phyloP scores from a whole-genome alignment of 2,797 vertebrate species.

The Malacoraja senta region DNA sequence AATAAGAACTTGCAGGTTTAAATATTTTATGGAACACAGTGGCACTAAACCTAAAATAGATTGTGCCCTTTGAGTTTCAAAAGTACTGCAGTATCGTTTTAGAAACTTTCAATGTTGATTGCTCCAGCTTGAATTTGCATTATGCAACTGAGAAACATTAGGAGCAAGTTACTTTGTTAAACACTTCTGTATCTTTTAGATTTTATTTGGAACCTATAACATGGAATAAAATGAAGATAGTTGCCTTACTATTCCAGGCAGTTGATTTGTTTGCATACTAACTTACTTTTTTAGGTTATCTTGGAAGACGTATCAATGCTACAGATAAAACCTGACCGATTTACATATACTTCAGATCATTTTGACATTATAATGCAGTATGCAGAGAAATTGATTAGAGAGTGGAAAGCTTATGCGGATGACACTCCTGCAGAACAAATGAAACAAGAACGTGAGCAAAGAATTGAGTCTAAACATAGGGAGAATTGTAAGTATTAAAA shows the following conservation, averaged over 20 bases:
- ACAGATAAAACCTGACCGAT: slow-evolving; percentile 90
- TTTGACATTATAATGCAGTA: slow-evolving; percentile 77
- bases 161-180: not conserved
- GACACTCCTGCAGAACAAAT: slow-evolving; percentile 86
- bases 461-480: slow-evolving; percentile 75
- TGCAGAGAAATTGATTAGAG: slow-evolving; percentile 78
- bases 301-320: slow-evolving; percentile 93
- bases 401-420: slow-evolving; percentile 89
- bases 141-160: not conserved
- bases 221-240: not conserved
- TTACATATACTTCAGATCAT: slow-evolving; percentile 95
- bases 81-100: not conserved
- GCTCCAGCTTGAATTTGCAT: not conserved
- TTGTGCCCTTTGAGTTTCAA: not conserved
- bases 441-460: slow-evolving; percentile 91
- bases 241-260: not conserved
- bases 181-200: not conserved
- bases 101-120: not conserved
- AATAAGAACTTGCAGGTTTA: not conserved
- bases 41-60: not conserved
- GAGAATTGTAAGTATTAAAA: slow-evolving; percentile 71
- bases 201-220: not conserved
- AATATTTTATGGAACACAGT: not conserved
- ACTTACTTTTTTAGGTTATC: slow-evolving; percentile 71
- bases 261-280: not conserved